Evolutionary conservation across 2,888 invertebrate genomes (phyloP), one percentile per base, ranked within the genome.

Genomic region (Parochlus steinenii): DNA sequence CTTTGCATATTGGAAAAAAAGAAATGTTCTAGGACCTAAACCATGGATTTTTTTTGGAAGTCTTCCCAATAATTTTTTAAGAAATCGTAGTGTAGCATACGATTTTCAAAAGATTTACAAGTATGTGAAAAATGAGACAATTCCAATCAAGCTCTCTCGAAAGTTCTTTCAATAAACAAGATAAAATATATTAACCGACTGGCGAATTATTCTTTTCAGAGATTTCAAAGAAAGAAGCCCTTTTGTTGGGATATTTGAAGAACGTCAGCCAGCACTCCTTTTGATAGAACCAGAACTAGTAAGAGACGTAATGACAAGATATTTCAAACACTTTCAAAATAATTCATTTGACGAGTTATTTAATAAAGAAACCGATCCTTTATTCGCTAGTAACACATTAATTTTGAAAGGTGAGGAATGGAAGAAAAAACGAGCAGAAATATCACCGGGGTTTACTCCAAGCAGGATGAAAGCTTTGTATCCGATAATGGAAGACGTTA

Each of bases 261-360:
- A 47, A 4, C 37, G 41, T 10, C 40, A 43, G 16, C 58, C 59
- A 2, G 40, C 40, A 14, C 34, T 58, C 6, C 18, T 58, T 6
- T 38, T 56, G 3, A 40, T 51, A 19, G 55, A 55, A 42, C 50
- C 55, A 4, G 54, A 56, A 27, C 37, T 58, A 3, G 45, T 59
- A 10, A 51, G 48, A 41, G 40, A 48, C 6, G 40, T 60, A n/a
- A 43, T 52, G 8, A 44, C 45, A 3, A 57, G 53, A 38, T 52
- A 58, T 32, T 58, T 58, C 40, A 43, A 44, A 16, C 41, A 43
- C 38, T 62, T 60, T 39, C 48, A 49, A 15, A 48, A 57, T 36
- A 61, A 59, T 37, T 56, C 56, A 24, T 38, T 30, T 16, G 8
- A 3, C 11, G 2, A 5, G 11, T 5, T 27, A 15, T 10, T 26